Base-by-base conservation (phyloP, 2,888 invertebrate genomes). In the Parnassius orleans region DNA sequence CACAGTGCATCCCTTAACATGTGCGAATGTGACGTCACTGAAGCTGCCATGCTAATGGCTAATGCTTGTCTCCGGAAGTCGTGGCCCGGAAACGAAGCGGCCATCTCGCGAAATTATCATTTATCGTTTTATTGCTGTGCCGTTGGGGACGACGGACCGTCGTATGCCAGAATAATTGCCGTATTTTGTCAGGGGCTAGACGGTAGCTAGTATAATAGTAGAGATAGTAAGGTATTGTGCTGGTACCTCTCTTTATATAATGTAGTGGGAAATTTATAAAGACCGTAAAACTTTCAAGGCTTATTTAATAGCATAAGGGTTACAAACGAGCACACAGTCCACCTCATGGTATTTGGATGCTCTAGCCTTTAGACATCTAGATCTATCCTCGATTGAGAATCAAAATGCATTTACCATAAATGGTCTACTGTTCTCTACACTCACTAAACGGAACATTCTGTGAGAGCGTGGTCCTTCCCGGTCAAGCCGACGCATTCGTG, bases 51-150 rank as follows among this genome's bases (percentile, higher is more conserved):
- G 83, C 86, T 90, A 90, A 90, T 90, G 89, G 90, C 84, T 83
- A 85, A 87, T 86, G 89, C 88, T 84, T 89, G 90, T 90, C 81
- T 75, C 84, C 85, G 90, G 90, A 90, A 87, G 80, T 78, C 75
- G 78, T 74, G 71, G 74, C 68, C 78, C 82, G 87, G 89, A 87
- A 85, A 81, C 81, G 75, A 78, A 76, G 80, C 80, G 84, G 82
- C 84, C 86, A 85, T 85, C 87, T 83, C 80, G 86, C 84, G 81
- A 73, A 74, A 84, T 88, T 87, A 87, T 89, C 90, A 89, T 88
- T 88, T 85, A 87, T 79, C 83, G 83, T 87, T 88, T 87, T 89
- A 87, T 84, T 84, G 83, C 73, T 72, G 74, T 67, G 73, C 72
- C 72, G 71, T 72, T 70, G 72, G 70, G 74, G 66, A 67, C 67